phyloP scores from a whole-genome alignment of 2,797 vertebrate species.

The Pristis pectinata region DNA sequence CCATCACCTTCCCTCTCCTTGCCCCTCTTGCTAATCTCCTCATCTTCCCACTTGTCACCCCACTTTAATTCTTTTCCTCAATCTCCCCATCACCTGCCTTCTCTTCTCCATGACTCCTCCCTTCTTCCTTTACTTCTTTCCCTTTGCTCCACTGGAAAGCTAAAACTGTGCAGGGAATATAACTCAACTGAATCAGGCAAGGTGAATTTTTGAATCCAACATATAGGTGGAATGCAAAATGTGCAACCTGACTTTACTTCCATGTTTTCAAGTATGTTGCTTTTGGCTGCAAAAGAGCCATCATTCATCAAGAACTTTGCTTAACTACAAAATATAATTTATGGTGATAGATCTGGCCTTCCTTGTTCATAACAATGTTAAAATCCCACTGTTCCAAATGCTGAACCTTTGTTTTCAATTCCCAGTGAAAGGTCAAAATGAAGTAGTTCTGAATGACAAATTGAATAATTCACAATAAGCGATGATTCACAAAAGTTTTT shows the following conservation, averaged over 20 bases:
- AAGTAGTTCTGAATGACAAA: not conserved
- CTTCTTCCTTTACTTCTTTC: too few species aligned
- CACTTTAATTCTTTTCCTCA: not conserved
- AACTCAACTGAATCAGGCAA: not conserved
- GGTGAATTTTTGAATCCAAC: not conserved
- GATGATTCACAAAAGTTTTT: not conserved
- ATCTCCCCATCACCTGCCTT: constrained; percentile 40
- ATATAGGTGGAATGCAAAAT: not conserved
- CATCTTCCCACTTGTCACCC: not conserved
- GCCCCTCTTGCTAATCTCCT: too few species aligned
- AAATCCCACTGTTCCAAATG: not conserved
- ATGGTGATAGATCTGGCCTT: not conserved
- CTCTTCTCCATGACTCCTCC: not conserved
- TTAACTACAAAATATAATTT: not conserved
- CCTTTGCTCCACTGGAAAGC: not conserved
- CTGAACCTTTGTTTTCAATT: not conserved
- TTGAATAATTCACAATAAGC: not conserved
- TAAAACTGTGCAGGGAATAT: not conserved
- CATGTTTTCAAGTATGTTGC: not conserved
- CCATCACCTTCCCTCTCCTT: too few species aligned
- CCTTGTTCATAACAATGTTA: not conserved
- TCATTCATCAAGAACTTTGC: not conserved
- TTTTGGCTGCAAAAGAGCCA: not conserved
- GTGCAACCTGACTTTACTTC: not conserved
- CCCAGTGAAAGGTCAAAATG: not conserved